Evolutionary conservation across 1,140 invertebrate species (phyloP).

Genomic region (Saxidomus purpurata): DNA sequence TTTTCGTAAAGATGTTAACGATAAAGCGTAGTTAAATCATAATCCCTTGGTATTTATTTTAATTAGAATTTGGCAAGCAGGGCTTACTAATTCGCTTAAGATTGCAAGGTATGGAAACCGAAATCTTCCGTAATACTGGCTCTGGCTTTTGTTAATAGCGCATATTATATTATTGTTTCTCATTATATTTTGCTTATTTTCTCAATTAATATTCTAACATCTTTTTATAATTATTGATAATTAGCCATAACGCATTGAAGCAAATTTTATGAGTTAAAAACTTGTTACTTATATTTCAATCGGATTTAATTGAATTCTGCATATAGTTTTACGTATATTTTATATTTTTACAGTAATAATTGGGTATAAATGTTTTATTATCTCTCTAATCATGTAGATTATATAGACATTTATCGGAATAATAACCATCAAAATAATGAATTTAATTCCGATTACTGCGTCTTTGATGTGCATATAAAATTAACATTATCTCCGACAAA

Average conservation of each 20-base stretch:
- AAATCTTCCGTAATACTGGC: not conserved
- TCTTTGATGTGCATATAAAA: not conserved
- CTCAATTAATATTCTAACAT: not conserved
- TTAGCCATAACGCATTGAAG: not conserved
- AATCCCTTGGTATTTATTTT: constrained; percentile 22
- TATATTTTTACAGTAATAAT: too few relatives aligned
- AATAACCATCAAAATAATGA: not conserved
- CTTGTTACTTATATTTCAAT: not conserved
- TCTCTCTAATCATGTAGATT: not conserved
- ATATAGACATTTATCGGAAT: not conserved
- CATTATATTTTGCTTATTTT: not conserved
- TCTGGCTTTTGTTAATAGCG: not conserved
- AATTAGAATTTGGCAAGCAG: constrained; percentile 18
- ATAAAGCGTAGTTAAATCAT: not conserved
- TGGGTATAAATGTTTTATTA: too few relatives aligned
- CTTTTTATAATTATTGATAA: not conserved
- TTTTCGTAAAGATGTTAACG: constrained; percentile 2
- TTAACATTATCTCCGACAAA: not conserved
- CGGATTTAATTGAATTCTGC: too few relatives aligned
- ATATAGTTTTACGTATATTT: too few relatives aligned
- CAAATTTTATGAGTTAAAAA: not conserved
- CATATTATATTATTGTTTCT: not conserved
- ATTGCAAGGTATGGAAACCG: not conserved
- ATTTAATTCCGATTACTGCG: not conserved
- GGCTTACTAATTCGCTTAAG: not conserved